These are phyloP conservation scores for Sceloporus undulatus DNA, from an alignment of 2,113 vertebrate genomes.

Conservation along the genomic window DNA sequence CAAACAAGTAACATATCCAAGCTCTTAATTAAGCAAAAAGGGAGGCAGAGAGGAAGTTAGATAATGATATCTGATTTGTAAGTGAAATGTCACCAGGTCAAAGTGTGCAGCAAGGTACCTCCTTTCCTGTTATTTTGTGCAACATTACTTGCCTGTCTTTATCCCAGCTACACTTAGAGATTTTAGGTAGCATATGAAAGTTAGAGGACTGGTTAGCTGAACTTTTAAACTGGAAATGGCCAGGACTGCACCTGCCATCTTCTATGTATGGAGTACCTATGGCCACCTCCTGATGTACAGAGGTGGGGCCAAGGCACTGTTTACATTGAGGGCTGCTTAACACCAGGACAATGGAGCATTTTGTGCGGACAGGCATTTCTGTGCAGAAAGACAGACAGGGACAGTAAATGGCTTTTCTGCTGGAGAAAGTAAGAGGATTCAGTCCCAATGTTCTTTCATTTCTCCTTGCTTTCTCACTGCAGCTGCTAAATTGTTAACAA, in stretches of 20 bases:
- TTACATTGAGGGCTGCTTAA: background rate
- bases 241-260: background rate
- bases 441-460: background rate
- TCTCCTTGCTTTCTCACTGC: background rate
- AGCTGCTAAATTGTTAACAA: constrained; percentile 37
- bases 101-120: background rate
- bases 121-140: background rate
- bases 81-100: background rate
- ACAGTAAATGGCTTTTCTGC: background rate
- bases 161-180: background rate
- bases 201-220: background rate
- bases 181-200: background rate
- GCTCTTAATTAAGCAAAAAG: background rate
- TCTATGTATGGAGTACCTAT: background rate
- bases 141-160: background rate
- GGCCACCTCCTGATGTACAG: background rate
- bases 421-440: background rate
- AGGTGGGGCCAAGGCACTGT: too few species aligned
- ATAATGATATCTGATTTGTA: background rate
- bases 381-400: background rate
- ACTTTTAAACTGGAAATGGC: background rate
- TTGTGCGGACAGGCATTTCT: background rate
- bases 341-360: background rate
- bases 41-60: background rate
- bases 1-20: background rate